Evolutionary conservation across 2,888 invertebrate species (phyloP).

Genomic region (Dynastes maya): DNA sequence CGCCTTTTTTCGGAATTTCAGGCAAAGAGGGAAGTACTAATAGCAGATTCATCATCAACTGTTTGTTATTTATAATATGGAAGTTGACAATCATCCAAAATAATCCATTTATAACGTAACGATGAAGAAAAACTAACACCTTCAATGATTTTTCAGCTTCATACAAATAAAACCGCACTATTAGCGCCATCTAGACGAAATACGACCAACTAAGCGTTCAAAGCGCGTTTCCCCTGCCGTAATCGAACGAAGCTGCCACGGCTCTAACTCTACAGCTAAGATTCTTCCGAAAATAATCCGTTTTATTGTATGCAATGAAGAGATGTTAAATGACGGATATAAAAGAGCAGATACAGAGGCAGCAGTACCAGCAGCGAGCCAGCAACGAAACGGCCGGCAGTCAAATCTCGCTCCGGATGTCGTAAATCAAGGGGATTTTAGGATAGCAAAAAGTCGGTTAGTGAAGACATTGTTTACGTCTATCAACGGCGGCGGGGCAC

Average conservation of each 20-base stretch:
- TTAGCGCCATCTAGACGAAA: neutral
- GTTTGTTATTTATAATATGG: no score
- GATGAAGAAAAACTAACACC: no score
- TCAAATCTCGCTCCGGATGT: slow-evolving; percentile 58
- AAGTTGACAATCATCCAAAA: no score
- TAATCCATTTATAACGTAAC: no score
- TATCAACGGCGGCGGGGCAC: slow-evolving; percentile 55
- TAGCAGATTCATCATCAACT: no score
- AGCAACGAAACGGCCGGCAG: slow-evolving; percentile 46
- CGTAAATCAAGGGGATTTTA: slow-evolving; percentile 61
- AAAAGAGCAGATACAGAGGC: slow-evolving; percentile 52
- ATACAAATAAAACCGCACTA: neutral
- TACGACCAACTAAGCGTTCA: neutral
- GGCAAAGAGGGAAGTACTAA: no score
- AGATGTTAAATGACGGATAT: slow-evolving; percentile 53
- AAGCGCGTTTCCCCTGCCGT: neutral
- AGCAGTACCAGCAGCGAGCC: slow-evolving; percentile 36
- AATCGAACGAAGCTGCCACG: neutral
- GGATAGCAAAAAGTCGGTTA: slow-evolving; percentile 60
- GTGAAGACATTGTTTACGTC: slow-evolving; percentile 63
- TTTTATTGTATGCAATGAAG: slow-evolving; percentile 54
- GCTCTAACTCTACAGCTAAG: slow-evolving; percentile 9
- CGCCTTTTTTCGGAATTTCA: no score
- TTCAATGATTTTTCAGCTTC: no score
- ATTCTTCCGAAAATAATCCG: slow-evolving; percentile 52